Conservation (phyloP, 1,140 invertebrate species). For the Varroa destructor region DNA sequence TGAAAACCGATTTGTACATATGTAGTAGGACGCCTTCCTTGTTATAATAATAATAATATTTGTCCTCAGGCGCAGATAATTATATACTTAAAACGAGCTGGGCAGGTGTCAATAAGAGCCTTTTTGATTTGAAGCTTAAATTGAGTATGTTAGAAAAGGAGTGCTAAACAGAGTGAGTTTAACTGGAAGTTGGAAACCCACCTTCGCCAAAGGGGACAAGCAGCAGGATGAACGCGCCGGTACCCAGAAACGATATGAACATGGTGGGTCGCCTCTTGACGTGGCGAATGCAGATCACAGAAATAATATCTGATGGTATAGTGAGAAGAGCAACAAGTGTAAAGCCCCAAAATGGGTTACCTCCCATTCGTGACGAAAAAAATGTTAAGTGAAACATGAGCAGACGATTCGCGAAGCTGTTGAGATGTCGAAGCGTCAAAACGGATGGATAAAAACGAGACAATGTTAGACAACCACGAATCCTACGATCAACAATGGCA, state of each 20-base stretch:
- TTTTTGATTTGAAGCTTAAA: too few species aligned
- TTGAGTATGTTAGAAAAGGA: too few species aligned
- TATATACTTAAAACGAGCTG: too few species aligned
- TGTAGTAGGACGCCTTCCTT: too few species aligned
- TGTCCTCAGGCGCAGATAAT: too few species aligned
- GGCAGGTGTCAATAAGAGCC: too few species aligned
- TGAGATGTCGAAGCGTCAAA: background rate
- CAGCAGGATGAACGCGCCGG: background rate
- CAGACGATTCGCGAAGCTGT: slow-evolving; percentile 22
- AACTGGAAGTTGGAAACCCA: background rate
- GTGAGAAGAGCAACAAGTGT: background rate
- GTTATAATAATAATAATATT: too few species aligned
- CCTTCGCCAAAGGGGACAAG: slow-evolving; percentile 17
- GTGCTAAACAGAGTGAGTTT: too few species aligned
- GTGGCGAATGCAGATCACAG: background rate
- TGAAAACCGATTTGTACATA: too few species aligned
- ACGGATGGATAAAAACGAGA: too few species aligned
- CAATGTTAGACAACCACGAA: too few species aligned
- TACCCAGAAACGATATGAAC: background rate
- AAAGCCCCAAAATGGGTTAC: slow-evolving; percentile 21
- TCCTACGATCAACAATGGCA: too few species aligned
- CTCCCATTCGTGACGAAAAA: slow-evolving; percentile 11
- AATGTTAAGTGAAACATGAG: slow-evolving; percentile 18
- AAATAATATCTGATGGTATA: background rate
- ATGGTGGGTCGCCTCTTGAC: slow-evolving; percentile 10